A percentile compares a stretch with the other conserved stretches of the same genome.
Conservation (phyloP, 2,888 invertebrate genomes). For the Nineta flava region DNA sequence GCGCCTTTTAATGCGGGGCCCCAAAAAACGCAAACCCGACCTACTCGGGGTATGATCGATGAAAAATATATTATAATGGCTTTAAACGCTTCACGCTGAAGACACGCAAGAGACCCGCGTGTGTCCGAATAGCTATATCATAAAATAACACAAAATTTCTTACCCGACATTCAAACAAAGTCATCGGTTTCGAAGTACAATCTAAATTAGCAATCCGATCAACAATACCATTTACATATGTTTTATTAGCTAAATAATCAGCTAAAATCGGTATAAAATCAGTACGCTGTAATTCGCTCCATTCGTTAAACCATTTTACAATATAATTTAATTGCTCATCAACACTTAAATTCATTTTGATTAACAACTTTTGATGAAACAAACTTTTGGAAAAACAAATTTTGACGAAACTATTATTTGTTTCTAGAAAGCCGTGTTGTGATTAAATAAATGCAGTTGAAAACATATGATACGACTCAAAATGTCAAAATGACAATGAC, state of each 20-base stretch:
- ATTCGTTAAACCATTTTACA: slow-evolving; percentile 76
- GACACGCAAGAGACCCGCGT: too few species aligned
- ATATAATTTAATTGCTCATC: slow-evolving; percentile 69
- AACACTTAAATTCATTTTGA: slow-evolving; percentile 31
- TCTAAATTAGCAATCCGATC: slow-evolving; percentile 47
- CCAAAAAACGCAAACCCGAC: too few species aligned
- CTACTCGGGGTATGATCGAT: too few species aligned
- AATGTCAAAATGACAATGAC: neutral
- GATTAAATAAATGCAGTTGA: too few species aligned
- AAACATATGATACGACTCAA: neutral
- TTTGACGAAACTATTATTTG: neutral
- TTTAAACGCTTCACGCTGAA: too few species aligned
- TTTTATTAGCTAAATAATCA: slow-evolving; percentile 41
- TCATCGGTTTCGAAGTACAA: slow-evolving; percentile 61
- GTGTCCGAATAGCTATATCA: too few species aligned
- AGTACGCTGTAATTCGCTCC: slow-evolving; percentile 73
- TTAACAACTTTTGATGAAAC: slow-evolving; percentile 8
- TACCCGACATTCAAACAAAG: slow-evolving; percentile 68
- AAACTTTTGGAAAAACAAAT: neutral
- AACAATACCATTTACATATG: slow-evolving; percentile 58
- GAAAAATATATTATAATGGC: too few species aligned
- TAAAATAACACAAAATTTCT: slow-evolving; percentile 19
- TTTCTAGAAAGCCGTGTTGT: too few species aligned
- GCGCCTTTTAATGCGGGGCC: too few species aligned
- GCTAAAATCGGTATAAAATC: slow-evolving; percentile 67